phyloP scores from a whole-genome alignment of 35 echinoderm and acorn worm genomes.

The Lytechinus variegatus region DNA sequence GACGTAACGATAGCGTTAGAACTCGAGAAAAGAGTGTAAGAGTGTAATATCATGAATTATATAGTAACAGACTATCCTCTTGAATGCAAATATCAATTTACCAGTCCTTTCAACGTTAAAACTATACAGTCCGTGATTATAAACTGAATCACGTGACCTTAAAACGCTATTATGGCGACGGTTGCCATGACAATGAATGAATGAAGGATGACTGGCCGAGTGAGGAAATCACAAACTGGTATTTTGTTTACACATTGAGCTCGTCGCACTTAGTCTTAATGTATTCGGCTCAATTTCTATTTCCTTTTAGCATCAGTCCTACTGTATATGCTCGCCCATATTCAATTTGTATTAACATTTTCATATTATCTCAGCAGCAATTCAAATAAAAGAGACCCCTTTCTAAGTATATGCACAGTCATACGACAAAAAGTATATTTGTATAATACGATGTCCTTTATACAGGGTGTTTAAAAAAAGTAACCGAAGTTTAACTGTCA shows the following conservation, averaged over 20 bases:
- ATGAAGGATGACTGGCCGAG: neutral
- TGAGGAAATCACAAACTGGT: neutral
- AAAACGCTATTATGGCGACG: neutral
- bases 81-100: conserved; percentile 14
- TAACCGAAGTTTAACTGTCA: too few relatives aligned
- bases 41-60: neutral
- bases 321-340: too few relatives aligned
- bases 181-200: neutral
- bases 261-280: neutral
- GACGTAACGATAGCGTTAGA: neutral
- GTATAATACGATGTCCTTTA: too few relatives aligned
- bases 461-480: too few relatives aligned
- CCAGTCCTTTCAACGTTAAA: neutral
- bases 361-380: too few relatives aligned
- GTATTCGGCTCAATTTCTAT: too few relatives aligned
- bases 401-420: too few relatives aligned
- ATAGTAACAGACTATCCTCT: neutral
- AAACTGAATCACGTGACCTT: neutral
- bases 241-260: neutral
- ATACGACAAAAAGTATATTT: too few relatives aligned
- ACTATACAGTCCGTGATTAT: neutral
- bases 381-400: too few relatives aligned
- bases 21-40: neutral
- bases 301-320: too few relatives aligned
- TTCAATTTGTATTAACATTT: too few relatives aligned